Conservation (phyloP, 2,888 invertebrate species). For the Heliothis peltigera region DNA sequence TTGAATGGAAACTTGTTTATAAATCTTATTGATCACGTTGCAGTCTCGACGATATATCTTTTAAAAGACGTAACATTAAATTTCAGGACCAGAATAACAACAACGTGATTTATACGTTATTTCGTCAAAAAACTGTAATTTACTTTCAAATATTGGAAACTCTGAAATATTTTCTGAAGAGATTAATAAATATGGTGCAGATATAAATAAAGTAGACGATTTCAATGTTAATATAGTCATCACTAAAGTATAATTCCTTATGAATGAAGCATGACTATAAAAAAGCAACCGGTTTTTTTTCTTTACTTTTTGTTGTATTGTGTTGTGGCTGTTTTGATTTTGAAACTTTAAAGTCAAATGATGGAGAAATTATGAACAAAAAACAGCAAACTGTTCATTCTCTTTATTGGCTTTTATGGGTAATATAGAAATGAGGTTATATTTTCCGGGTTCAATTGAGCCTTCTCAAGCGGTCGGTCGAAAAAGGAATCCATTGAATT, state of each 20-base stretch:
- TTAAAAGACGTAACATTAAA: conserved; percentile 54
- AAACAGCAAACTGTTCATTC: too few species aligned
- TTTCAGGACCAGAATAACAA: conserved; percentile 55
- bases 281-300: conserved; percentile 42
- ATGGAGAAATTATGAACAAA: too few species aligned
- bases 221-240: conserved; percentile 29
- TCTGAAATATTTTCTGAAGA: conserved; percentile 29
- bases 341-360: too few species aligned
- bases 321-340: conserved; percentile 24
- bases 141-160: conserved; percentile 38
- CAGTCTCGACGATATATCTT: conserved; percentile 58
- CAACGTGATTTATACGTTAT: conserved; percentile 56
- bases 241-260: conserved; percentile 24
- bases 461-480: conserved; percentile 68
- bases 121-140: conserved; percentile 48
- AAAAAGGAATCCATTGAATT: conserved; percentile 69
- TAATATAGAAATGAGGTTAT: conserved; percentile 53
- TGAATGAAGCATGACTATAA: conserved; percentile 34
- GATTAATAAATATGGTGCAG: conserved; percentile 8
- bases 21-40: conserved; percentile 68
- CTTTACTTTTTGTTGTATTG: conserved; percentile 39
- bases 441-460: conserved; percentile 66
- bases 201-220: conserved; percentile 14
- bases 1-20: conserved; percentile 71
- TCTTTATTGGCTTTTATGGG: conserved; percentile 42